phyloP scores from a whole-genome alignment of 1,140 invertebrate genomes.

The Epicauta chinensis region DNA sequence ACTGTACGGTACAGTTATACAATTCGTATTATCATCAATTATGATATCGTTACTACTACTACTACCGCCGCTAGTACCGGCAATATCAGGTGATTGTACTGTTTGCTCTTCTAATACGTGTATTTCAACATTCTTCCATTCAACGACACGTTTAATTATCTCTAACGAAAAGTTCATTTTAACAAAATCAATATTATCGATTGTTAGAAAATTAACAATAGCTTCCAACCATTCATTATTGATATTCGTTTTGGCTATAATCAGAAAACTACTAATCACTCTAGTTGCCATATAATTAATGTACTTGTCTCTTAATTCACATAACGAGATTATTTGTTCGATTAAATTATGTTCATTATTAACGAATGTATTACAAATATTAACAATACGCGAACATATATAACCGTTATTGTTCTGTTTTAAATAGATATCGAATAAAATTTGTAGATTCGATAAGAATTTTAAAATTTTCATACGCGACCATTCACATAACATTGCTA shows the following conservation, averaged over 20 bases:
- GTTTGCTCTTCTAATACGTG: constrained; percentile 69
- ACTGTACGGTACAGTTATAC: constrained; percentile 61
- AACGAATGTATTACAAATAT: constrained; percentile 71
- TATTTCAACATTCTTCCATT: constrained; percentile 77
- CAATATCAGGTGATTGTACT: constrained; percentile 40
- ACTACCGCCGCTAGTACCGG: constrained; percentile 37
- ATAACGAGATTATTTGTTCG: constrained; percentile 73
- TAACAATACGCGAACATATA: constrained; percentile 70
- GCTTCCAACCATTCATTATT: constrained; percentile 73
- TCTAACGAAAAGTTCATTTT: constrained; percentile 79
- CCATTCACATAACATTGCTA: constrained; percentile 60
- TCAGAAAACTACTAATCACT: constrained; percentile 73
- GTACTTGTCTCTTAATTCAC: constrained; percentile 70
- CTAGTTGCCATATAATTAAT: constrained; percentile 72
- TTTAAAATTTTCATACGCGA: constrained; percentile 62
- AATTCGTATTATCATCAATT: constrained; percentile 41
- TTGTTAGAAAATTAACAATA: constrained; percentile 61
- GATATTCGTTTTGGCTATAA: constrained; percentile 73
- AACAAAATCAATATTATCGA: constrained; percentile 56
- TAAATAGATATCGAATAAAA: constrained; percentile 76
- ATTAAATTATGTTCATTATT: constrained; percentile 75
- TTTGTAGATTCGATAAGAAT: constrained; percentile 73
- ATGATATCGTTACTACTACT: constrained; percentile 8
- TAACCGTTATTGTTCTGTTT: constrained; percentile 74
- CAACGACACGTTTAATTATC: constrained; percentile 75